Evolutionary conservation across 2,113 vertebrate genomes (phyloP), one percentile per base, ranked within the genome.

Genomic region (Galbula dea): DNA sequence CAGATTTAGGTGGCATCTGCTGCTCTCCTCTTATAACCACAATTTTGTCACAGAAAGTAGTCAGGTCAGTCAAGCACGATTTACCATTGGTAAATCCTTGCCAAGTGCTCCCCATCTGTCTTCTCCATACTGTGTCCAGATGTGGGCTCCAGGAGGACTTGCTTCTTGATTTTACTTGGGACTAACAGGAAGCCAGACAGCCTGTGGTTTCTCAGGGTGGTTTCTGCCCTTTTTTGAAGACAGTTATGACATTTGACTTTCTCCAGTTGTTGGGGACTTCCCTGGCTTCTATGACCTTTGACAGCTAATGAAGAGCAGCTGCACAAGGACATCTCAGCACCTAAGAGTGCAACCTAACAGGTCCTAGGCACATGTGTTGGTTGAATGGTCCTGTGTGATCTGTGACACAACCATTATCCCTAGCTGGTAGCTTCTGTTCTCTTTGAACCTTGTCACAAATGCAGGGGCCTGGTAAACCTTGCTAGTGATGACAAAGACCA

Each of bases 101-200:
- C n/a, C 3, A 1, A 45, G 12, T 10, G 27, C 49, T 75, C 9
- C 41, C 9, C 1, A 0, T 45, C 10, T 39, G 15, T n/a, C 20
- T 51, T 63, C 20, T 69, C 37, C 37, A 21, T 71, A 5, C 12
- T 51, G 27, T 76, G 24, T 14, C 27, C 24, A 76, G 23, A 22
- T 0, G 0, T 26, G 43, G 37, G 24, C 21, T 46, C 12, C 41
- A 68, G 30, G 8, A 67, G 21, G 39, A 43, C 15, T 74, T 4
- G 2, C 14, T 68, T 45, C 37, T 32, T 46, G 45, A 34, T 59
- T 45, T 75, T 10, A 51, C 7, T 2, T 14, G 18, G 24, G 23
- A 34, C 8, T 39, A 9, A 86, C 3, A 13, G 12, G 7, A 49
- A 5, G 20, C 11, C 3, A 1, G 10, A 8, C 1, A 2, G 14